Conservation (phyloP, 2,888 invertebrate species). For the Cheilosia urbana region DNA sequence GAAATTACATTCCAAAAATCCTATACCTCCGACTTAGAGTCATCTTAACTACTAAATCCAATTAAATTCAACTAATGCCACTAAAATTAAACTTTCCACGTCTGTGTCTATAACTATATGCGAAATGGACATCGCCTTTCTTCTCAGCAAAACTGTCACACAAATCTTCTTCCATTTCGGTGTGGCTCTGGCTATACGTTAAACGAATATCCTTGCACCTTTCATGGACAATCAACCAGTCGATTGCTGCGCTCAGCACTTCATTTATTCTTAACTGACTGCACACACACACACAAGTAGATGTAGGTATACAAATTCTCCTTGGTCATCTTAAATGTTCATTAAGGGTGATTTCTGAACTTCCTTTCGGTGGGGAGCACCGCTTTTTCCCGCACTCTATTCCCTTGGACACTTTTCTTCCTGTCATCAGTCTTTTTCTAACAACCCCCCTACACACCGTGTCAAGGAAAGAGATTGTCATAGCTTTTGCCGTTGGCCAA, state of each 20-base stretch:
- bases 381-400: neutral
- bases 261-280: slow-evolving; percentile 55
- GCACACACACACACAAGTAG: slow-evolving; percentile 3
- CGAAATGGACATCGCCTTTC: neutral
- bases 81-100: slow-evolving; percentile 40
- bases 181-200: slow-evolving; percentile 4
- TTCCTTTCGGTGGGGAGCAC: slow-evolving; percentile 39
- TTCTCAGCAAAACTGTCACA: slow-evolving; percentile 26
- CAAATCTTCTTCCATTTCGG: slow-evolving; percentile 26
- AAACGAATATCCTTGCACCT: slow-evolving; percentile 62
- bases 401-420: slow-evolving; percentile 48
- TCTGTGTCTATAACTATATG: neutral
- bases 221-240: slow-evolving; percentile 66
- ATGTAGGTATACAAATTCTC: slow-evolving; percentile 11
- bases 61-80: slow-evolving; percentile 55
- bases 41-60: slow-evolving; percentile 53
- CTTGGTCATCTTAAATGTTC: slow-evolving; percentile 74
- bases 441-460: neutral
- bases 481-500: slow-evolving; percentile 28
- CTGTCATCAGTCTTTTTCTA: slow-evolving; percentile 66
- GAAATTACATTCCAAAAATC: neutral
- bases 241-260: slow-evolving; percentile 74
- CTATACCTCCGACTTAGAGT: slow-evolving; percentile 34
- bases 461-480: slow-evolving; percentile 9
- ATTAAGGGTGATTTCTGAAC: slow-evolving; percentile 74